Evolutionary conservation across 2,113 vertebrate species (phyloP).

Genomic region (Sinocyclocheilus anophthalmus): DNA sequence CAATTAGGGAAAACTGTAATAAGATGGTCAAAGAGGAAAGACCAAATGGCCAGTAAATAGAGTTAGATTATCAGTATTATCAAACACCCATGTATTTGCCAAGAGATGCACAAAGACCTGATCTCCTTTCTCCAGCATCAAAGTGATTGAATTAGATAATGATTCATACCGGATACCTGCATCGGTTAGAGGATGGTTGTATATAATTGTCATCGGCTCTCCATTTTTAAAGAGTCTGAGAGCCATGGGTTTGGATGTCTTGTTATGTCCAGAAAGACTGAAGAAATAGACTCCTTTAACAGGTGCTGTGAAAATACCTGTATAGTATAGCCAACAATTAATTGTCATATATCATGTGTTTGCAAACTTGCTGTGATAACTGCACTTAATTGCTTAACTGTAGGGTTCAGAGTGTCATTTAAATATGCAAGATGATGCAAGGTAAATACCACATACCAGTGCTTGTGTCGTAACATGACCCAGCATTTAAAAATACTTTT

Average conservation of each 20-base stretch:
- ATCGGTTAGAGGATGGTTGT: neutral
- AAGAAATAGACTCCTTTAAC: constrained; percentile 62
- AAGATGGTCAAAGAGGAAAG: neutral
- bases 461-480: constrained; percentile 40
- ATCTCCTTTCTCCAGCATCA: neutral
- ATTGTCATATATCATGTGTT: neutral
- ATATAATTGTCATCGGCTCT: neutral
- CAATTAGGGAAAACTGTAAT: too few relatives aligned
- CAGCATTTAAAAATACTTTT: constrained; percentile 49
- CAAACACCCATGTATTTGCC: constrained; percentile 30
- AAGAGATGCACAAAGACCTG: neutral
- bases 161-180: neutral
- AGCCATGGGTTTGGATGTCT: neutral
- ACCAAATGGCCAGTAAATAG: neutral
- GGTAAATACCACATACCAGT: neutral
- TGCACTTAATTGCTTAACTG: neutral
- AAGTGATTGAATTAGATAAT: neutral
- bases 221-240: neutral
- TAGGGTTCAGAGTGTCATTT: neutral
- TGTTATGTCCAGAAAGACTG: constrained; percentile 52
- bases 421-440: neutral
- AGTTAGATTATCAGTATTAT: neutral
- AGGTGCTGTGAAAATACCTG: constrained; percentile 63
- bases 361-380: neutral
- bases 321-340: neutral